Percentiles rank a stretch among this genome's conserved stretches.
phyloP scores from a whole-genome alignment of 2,113 vertebrate genomes.

The Sinocyclocheilus anshuiensis region DNA sequence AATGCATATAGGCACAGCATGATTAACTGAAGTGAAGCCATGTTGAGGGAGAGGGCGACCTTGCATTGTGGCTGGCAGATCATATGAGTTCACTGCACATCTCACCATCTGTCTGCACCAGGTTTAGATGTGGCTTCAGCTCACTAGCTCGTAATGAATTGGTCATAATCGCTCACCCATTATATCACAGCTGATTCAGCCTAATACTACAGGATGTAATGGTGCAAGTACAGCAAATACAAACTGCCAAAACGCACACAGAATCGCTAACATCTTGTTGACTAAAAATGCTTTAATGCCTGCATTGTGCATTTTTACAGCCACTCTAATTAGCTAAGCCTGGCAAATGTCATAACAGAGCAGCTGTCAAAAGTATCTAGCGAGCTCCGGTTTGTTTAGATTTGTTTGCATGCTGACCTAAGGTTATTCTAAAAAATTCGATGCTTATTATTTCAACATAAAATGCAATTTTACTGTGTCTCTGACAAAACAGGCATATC shows the following conservation, averaged over 20 bases:
- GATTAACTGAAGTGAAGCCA: neutral
- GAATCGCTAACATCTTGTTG: neutral
- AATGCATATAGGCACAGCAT: conserved; percentile 32
- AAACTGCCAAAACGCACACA: neutral
- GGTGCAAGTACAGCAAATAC: conserved; percentile 14
- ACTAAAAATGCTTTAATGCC: neutral
- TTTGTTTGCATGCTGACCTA: neutral
- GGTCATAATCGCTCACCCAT: conserved; percentile 26
- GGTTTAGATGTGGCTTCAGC: neutral
- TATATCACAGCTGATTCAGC: neutral
- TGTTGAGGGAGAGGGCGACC: conserved; percentile 34
- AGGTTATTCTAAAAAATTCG: neutral
- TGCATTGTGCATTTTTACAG: neutral
- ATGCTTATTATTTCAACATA: neutral
- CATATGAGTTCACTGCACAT: conserved; percentile 22
- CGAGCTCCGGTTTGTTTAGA: neutral
- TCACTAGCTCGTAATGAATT: conserved; percentile 16
- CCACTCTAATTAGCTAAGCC: neutral
- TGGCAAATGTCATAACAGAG: conserved; percentile 5
- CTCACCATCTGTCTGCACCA: conserved; percentile 33
- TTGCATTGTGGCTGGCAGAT: conserved; percentile 10
- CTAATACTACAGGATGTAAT: conserved; percentile 10
- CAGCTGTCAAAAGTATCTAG: neutral
- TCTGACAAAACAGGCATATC: neutral
- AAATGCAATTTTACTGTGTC: neutral